phyloP scores from a whole-genome alignment of 30 jellyfish, hydroid and myxozoan genomes.

The Hydractinia symbiolongicarpus region DNA sequence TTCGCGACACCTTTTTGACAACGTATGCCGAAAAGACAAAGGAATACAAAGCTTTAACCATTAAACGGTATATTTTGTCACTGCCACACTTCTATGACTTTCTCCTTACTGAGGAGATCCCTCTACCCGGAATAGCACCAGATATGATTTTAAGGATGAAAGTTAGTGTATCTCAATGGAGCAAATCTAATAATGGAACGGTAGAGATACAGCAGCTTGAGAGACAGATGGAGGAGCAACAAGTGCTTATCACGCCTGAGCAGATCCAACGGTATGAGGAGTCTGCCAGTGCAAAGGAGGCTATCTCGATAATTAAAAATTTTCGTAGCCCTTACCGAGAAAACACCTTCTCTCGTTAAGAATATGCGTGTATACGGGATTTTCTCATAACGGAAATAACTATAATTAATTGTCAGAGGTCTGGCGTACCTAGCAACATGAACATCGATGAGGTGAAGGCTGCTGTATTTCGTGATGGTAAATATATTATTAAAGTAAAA shows the following conservation, averaged over 20 bases:
- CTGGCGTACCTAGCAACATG: background rate
- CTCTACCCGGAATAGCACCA: background rate
- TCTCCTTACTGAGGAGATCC: background rate
- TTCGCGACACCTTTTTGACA: background rate
- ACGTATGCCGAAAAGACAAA: background rate
- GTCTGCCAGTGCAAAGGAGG: background rate
- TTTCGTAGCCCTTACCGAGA: background rate
- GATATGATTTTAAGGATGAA: background rate
- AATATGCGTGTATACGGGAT: background rate
- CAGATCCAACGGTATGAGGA: background rate
- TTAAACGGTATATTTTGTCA: background rate
- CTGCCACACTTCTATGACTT: background rate
- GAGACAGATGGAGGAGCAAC: background rate
- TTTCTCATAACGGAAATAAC: background rate
- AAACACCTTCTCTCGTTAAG: background rate
- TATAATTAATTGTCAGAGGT: background rate
- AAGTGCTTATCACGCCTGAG: background rate
- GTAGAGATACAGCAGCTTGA: background rate
- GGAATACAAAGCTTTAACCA: background rate
- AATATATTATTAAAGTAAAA: background rate
- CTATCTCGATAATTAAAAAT: background rate
- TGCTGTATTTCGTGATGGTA: background rate
- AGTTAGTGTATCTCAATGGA: background rate
- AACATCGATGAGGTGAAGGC: background rate
- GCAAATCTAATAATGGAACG: background rate